Percentiles rank a stretch among this genome's conserved stretches.
Conservation (phyloP, 2,888 invertebrate species). For the Heliconius hortense region DNA sequence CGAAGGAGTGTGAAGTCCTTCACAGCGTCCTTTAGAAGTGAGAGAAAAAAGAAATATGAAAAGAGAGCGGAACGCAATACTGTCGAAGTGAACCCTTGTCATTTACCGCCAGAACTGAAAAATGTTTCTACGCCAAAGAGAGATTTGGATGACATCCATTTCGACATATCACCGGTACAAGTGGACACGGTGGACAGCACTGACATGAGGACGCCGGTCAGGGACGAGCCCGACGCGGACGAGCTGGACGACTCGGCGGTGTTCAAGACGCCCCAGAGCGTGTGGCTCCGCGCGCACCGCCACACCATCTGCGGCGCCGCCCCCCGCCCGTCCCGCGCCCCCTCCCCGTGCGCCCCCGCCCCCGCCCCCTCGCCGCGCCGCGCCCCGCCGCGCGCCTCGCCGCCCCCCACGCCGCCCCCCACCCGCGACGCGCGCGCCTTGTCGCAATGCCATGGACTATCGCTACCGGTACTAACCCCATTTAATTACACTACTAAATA, state of each 20-base stretch:
- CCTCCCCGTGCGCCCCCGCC: constrained; percentile 62
- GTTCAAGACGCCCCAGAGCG: constrained; percentile 73
- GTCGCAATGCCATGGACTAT: constrained; percentile 80
- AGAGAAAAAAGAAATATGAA: constrained; percentile 78
- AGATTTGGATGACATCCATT: constrained; percentile 66
- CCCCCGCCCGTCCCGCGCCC: constrained; percentile 48
- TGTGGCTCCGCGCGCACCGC: constrained; percentile 66
- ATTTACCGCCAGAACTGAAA: constrained; percentile 60
- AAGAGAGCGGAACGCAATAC: constrained; percentile 70
- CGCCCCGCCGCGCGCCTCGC: constrained; percentile 54
- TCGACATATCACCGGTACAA: constrained; percentile 74
- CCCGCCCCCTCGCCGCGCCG: constrained; percentile 66
- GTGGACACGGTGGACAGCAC: constrained; percentile 76
- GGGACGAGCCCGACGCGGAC: constrained; percentile 55
- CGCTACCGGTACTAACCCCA: constrained; percentile 83
- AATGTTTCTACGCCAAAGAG: constrained; percentile 70
- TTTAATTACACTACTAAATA: constrained; percentile 77
- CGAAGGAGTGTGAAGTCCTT: constrained; percentile 77
- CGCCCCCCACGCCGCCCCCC: constrained; percentile 69
- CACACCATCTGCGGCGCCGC: constrained; percentile 65
- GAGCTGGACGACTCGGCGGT: constrained; percentile 70
- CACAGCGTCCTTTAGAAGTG: constrained; percentile 78
- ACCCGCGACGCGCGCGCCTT: constrained; percentile 76
- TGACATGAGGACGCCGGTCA: constrained; percentile 58
- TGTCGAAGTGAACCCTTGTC: constrained; percentile 69